Percentiles rank a stretch among this genome's conserved stretches.
phyloP scores from a whole-genome alignment of 53 echinoderm and acorn worm genomes.

The Mesocentrotus franciscanus region DNA sequence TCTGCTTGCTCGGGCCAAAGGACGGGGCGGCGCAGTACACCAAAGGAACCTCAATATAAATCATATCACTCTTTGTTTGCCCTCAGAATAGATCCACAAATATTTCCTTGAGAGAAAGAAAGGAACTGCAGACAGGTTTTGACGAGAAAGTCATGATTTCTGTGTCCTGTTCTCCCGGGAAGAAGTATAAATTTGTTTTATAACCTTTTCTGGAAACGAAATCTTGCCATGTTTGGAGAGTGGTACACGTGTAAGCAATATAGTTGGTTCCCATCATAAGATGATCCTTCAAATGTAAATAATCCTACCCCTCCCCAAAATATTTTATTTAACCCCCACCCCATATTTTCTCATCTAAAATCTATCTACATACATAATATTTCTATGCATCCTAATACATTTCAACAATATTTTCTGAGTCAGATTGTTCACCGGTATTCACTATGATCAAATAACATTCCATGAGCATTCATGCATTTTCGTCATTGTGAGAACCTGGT shows the following conservation, averaged over 20 bases:
- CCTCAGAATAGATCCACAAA: constrained; percentile 19
- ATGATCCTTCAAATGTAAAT: not conserved
- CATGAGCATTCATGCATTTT: too few species aligned
- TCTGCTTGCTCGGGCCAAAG: not conserved
- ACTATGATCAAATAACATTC: too few species aligned
- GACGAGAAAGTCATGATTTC: constrained; percentile 49
- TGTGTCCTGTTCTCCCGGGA: constrained; percentile 4
- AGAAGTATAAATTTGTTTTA: constrained; percentile 12
- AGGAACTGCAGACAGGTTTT: constrained; percentile 44
- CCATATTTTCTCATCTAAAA: not conserved
- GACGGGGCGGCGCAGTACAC: not conserved
- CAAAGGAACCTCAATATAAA: constrained; percentile 46
- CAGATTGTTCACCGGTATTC: not conserved
- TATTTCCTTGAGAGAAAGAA: constrained; percentile 17
- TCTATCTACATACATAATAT: not conserved
- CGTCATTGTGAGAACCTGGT: too few species aligned
- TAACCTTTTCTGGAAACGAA: constrained; percentile 7
- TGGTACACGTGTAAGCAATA: not conserved
- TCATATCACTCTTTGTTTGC: constrained; percentile 40
- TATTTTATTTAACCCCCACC: not conserved
- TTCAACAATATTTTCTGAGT: not conserved
- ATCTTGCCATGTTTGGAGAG: not conserved
- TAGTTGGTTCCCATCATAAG: not conserved
- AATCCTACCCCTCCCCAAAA: not conserved
- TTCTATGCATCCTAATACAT: not conserved